Evolutionary conservation across 2,888 invertebrate genomes (phyloP).

Genomic region (Harpalus rufipes): DNA sequence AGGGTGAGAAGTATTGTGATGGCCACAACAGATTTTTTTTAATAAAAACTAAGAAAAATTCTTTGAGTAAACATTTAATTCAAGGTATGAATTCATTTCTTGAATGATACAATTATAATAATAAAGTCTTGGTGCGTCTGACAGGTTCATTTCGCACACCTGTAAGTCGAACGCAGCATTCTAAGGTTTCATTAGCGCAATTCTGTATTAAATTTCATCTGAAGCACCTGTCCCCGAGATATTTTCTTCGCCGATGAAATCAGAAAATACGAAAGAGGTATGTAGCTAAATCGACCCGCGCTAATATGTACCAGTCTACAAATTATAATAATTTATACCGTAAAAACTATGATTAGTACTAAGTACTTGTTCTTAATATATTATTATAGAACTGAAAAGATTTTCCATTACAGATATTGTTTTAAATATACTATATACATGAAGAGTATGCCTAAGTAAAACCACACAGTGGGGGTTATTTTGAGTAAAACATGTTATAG

Average conservation of each 20-base stretch:
- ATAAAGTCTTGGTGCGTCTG: slow-evolving; percentile 27
- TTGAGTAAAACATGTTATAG: no score
- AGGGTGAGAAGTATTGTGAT: no score
- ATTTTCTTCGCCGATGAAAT: slow-evolving; percentile 55
- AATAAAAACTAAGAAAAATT: background rate
- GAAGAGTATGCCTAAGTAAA: no score
- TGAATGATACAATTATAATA: slow-evolving; percentile 44
- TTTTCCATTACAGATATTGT: no score
- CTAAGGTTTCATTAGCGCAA: slow-evolving; percentile 57
- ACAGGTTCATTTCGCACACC: slow-evolving; percentile 41
- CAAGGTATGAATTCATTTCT: background rate
- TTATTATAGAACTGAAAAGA: no score
- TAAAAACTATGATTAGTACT: no score
- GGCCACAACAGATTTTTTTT: no score
- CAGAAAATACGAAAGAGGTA: slow-evolving; percentile 17
- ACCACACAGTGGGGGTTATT: no score
- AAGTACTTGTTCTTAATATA: no score
- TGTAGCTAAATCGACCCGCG: background rate
- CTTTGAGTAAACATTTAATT: slow-evolving; percentile 20
- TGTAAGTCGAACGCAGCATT: slow-evolving; percentile 37
- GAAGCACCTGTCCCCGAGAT: slow-evolving; percentile 52
- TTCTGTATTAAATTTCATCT: slow-evolving; percentile 62
- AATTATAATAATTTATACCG: no score
- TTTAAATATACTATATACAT: no score
- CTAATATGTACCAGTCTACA: background rate